A percentile compares a stretch with the other conserved stretches of the same genome.
These are phyloP conservation scores for Toxotes chatareus DNA, from an alignment of 2,113 vertebrate species.

Conservation along the genomic window DNA sequence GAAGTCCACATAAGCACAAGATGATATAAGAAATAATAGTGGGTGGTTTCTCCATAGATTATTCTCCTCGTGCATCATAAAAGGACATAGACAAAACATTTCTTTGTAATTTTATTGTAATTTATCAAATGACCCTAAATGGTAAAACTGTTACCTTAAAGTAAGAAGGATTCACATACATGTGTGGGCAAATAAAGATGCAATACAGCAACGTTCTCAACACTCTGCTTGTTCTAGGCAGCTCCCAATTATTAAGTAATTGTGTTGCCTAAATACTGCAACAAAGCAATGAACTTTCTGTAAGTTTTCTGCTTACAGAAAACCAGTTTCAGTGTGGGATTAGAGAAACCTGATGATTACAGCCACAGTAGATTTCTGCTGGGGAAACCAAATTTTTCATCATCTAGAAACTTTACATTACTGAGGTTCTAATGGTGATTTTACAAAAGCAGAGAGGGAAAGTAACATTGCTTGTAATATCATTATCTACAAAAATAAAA, in stretches of 20 bases:
- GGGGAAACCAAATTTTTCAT: not conserved
- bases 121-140: not conserved
- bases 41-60: no score
- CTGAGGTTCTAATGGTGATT: no score
- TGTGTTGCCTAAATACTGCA: not conserved
- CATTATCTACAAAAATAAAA: not conserved
- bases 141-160: not conserved
- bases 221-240: no score
- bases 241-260: not conserved
- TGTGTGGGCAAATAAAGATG: not conserved
- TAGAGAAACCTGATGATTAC: not conserved
- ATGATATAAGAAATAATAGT: no score
- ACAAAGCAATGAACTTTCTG: not conserved
- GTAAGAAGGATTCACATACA: no score
- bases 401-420: not conserved
- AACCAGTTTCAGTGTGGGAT: not conserved
- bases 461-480: not conserved
- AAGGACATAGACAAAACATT: no score
- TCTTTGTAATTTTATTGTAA: no score
- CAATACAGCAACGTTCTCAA: not conserved
- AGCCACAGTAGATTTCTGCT: not conserved
- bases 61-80: not conserved
- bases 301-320: not conserved
- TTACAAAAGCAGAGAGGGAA: no score
- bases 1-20: not conserved